Evolutionary conservation across 2,113 vertebrate genomes (phyloP).

Genomic region (Nipponia nippon): DNA sequence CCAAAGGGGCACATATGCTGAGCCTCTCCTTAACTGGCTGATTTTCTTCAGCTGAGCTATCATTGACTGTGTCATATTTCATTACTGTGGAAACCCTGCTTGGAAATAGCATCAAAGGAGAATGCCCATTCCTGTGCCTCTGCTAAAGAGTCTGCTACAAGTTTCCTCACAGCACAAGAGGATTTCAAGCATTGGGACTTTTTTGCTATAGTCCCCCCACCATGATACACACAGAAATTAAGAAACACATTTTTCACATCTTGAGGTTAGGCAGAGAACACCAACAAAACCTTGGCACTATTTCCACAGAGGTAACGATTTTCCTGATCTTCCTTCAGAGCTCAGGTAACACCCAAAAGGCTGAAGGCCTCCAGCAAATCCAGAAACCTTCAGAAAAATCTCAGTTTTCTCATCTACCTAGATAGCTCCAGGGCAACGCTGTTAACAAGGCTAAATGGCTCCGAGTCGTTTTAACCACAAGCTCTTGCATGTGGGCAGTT

Average conservation of each 20-base stretch:
- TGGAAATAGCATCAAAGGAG: background rate
- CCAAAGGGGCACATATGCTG: background rate
- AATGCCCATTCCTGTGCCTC: background rate
- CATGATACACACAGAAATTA: background rate
- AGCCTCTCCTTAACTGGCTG: background rate
- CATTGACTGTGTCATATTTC: background rate
- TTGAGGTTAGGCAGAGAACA: background rate
- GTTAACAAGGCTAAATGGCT: background rate
- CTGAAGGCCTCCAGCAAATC: background rate
- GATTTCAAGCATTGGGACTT: background rate
- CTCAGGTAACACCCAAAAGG: background rate
- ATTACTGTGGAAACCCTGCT: background rate
- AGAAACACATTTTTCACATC: background rate
- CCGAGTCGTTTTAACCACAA: background rate
- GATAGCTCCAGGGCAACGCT: background rate
- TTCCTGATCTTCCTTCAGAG: background rate
- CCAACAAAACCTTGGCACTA: background rate
- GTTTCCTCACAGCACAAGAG: background rate
- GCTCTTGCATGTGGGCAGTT: background rate
- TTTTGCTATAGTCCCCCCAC: background rate
- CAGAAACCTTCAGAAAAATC: background rate
- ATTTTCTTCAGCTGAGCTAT: background rate
- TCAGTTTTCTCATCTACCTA: background rate
- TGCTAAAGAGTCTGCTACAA: background rate
- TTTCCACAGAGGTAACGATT: background rate